These are phyloP conservation scores for Platanista minor DNA, from an alignment of 2,113 vertebrate genomes.

Conservation along the genomic window DNA sequence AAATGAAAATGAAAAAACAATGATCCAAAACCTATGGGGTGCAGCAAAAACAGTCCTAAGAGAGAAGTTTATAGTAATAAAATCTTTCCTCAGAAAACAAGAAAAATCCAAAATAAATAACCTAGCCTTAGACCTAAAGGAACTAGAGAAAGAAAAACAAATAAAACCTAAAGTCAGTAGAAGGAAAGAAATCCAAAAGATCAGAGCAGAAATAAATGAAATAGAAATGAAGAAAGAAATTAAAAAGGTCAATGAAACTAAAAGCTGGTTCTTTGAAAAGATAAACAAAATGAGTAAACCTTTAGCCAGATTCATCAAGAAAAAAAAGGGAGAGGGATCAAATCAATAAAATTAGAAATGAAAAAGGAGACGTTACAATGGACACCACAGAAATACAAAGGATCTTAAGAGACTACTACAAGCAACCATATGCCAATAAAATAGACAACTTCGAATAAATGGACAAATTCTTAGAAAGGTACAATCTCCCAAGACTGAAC, in stretches of 20 bases:
- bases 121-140: neutral
- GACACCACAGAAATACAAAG: neutral
- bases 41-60: too few species aligned
- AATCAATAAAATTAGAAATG: neutral
- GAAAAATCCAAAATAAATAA: neutral
- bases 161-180: neutral
- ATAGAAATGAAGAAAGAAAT: neutral
- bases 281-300: neutral
- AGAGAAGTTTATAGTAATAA: too few species aligned
- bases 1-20: too few species aligned
- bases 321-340: neutral
- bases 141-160: neutral
- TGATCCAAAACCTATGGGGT: too few species aligned
- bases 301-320: neutral
- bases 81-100: too few species aligned
- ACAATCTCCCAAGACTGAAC: neutral
- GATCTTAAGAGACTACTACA: neutral
- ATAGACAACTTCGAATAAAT: neutral
- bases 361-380: neutral
- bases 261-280: neutral
- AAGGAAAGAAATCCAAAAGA: neutral
- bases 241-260: neutral
- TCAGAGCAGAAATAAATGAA: neutral
- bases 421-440: neutral
- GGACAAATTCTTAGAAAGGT: neutral